Evolutionary conservation across 2,888 invertebrate species (phyloP), one percentile per base, ranked within the genome.

Genomic region (Teleiodes luculella): DNA sequence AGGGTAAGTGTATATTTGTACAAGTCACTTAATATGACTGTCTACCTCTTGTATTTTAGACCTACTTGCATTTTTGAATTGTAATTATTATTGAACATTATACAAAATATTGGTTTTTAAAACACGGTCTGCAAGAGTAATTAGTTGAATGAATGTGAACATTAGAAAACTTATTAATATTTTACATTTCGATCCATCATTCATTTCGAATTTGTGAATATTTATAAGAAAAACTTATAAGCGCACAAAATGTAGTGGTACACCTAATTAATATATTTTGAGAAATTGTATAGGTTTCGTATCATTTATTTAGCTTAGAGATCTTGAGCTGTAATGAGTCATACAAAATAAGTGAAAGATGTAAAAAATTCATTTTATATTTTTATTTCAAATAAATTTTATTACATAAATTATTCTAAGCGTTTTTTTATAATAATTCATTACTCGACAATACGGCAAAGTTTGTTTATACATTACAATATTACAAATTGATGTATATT

Each of bases 341-440:
- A 48, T 35, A 33, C 11, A 18, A 48, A 48, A 48, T 63, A 41
- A 41, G 39, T 41, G 55, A 61, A 67, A 65, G 46, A 53, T 85
- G 83, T 83, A 80, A 70, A 83, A 24, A 80, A 80, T 78, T 77
- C 72, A 64, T 82, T 83, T 82, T 81, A 74, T 80, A 72, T 78
- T 79, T 77, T 77, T 70, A 68, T 67, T 73, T 69, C 65, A 76
- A 77, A 72, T 76, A 79, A 77, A 77, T 66, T 80, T 77, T 78
- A 78, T 74, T 70, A 66, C 71, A 68, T 67, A 60, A n/a, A 66
- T 46, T 47, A 31, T 13, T 16, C 1, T 18, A 39, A 10, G 43
- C 5, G 11, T 43, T 28, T 43, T 20, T 20, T 41, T 20, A 18
- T 18, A 24, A n/a, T 33, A 24, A 3, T 24, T 24, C 24, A 4